Conservation (phyloP, 2,888 invertebrate species). For the Drosophila kanekoi region DNA sequence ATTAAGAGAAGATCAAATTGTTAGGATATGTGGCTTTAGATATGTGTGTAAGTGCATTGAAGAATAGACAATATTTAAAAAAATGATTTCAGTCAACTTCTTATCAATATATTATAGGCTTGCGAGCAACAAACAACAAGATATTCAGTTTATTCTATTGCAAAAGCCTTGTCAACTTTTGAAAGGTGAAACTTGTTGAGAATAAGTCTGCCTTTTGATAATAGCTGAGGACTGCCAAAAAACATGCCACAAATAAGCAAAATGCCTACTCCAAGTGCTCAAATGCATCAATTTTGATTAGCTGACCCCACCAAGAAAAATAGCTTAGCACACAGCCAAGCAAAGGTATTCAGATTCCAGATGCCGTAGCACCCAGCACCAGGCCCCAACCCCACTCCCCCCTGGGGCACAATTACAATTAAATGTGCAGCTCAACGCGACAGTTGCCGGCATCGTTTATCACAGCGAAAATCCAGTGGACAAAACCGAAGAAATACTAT, state of each 20-base stretch:
- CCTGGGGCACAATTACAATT: constrained; percentile 69
- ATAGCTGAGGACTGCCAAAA: neutral
- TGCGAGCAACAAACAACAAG: too few relatives aligned
- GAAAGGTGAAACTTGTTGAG: too few relatives aligned
- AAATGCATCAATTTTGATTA: constrained; percentile 58
- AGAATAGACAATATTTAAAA: too few relatives aligned
- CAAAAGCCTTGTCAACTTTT: too few relatives aligned
- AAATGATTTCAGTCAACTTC: too few relatives aligned
- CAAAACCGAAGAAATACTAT: constrained; percentile 35
- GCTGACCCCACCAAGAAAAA: constrained; percentile 31
- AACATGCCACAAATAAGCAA: neutral
- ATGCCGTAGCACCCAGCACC: neutral
- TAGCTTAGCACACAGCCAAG: constrained; percentile 19
- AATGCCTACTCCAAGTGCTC: too few relatives aligned
- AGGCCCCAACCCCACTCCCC: constrained; percentile 6
- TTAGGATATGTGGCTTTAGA: too few relatives aligned
- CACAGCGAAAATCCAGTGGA: constrained; percentile 60
- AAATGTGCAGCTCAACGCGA: constrained; percentile 62
- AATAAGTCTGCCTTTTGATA: neutral
- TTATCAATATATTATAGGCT: too few relatives aligned
- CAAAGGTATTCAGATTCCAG: constrained; percentile 17
- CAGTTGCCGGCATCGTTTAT: constrained; percentile 68
- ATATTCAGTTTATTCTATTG: too few relatives aligned
- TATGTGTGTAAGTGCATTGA: too few relatives aligned
- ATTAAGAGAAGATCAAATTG: too few relatives aligned